Base-by-base conservation (phyloP, 1,140 invertebrate species). In the Physella acuta region DNA sequence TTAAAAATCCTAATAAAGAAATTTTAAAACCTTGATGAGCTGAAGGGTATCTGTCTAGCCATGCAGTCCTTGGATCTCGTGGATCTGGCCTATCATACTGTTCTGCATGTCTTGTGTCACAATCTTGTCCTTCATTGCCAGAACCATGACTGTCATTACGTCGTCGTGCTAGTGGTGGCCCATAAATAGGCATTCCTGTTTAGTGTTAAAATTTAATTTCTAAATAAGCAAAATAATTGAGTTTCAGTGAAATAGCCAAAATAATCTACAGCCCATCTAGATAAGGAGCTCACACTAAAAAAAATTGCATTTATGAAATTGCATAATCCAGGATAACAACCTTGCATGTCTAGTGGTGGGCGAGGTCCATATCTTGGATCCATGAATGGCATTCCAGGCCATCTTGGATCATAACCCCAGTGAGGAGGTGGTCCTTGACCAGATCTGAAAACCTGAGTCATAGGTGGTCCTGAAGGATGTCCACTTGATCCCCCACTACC, bases 61-160 rank as follows among this genome's bases (percentile, higher is more conserved):
- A 79, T n/a, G 70, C 2, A 49, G 53, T 51, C 26, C 52, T n/a
- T n/a, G n/a, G n/a, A n/a, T n/a, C 65, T 51, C 78, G 72, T 16
- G 75, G 75, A 49, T 78, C 77, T 59, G 76, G 72, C 8, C 68
- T 71, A 58, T 78, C 79, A 68, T 68, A 79, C 44, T 70, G 67
- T n/a, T 82, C 80, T 30, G 75, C 76, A n/a, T 75, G 73, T 55
- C 80, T 68, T 49, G 71, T 62, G 59, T 81, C 78, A 56, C 79
- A 76, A 58, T 82, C 80, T 37, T 80, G 81, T 71, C 79, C 82
- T 17, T 85, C 84, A 69, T 79, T 79, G 17, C 78, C 84, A 52
- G 84, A 84, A 3, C 82, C 82, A 76, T 83, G 82, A 75, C 83
- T 84, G 67, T 84, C 82, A 60, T 81, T 83, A 26, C 84, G 76